Evolutionary conservation across 2,113 vertebrate species (phyloP).

Genomic region (Malurus melanocephalus): DNA sequence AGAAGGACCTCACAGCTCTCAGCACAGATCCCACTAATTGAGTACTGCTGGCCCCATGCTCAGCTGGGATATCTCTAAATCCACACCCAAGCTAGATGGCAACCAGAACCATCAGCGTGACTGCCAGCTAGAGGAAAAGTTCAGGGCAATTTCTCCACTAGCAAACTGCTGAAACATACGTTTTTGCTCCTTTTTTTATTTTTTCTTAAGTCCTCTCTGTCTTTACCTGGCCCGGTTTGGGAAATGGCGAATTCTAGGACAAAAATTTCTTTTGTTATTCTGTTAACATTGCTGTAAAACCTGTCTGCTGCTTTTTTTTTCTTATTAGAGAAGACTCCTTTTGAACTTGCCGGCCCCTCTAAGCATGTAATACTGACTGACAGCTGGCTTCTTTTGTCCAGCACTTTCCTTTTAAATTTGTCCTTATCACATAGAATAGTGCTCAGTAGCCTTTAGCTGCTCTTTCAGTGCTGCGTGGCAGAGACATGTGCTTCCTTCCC

Average conservation of each 20-base stretch:
- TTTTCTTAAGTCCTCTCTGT: not conserved
- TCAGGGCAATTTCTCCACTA: not conserved
- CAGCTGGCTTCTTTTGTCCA: conserved; percentile 57
- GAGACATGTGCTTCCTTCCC: not conserved
- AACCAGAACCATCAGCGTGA: not conserved
- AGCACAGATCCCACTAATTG: not conserved
- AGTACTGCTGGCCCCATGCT: not conserved
- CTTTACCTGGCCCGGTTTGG: conserved; percentile 28
- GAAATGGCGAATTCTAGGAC: conserved; percentile 45
- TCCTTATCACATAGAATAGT: conserved; percentile 16
- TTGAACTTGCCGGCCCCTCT: conserved; percentile 47
- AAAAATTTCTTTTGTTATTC: conserved; percentile 51
- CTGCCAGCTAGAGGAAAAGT: not conserved
- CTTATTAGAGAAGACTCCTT: conserved; percentile 47
- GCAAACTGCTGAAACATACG: not conserved
- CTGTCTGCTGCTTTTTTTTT: conserved; percentile 44
- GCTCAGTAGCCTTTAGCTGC: not conserved
- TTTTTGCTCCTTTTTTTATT: not conserved
- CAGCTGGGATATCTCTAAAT: not conserved
- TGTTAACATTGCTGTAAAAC: conserved; percentile 46
- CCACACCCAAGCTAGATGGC: not conserved
- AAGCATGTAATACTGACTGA: conserved; percentile 63
- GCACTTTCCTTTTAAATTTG: conserved; percentile 54
- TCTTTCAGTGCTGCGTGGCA: not conserved
- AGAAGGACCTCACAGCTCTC: not conserved